Evolutionary conservation across 2,113 vertebrate species (phyloP).

Genomic region (Austrofundulus limnaeus): DNA sequence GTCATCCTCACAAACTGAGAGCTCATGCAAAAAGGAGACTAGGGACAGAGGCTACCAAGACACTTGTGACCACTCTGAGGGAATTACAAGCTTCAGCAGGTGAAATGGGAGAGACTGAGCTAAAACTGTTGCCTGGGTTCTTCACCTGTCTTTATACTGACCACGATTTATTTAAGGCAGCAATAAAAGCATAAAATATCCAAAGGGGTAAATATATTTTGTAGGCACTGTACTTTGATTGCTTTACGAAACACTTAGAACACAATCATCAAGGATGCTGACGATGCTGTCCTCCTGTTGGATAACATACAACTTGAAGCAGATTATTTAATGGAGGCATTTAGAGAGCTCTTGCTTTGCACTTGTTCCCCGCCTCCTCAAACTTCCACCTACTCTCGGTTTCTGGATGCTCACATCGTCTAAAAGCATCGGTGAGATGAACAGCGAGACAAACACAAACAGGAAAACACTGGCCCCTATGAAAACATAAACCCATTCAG

Average conservation of each 20-base stretch:
- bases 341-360: slow-evolving; percentile 13
- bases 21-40: no score
- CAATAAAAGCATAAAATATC: no score
- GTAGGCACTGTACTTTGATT: slow-evolving; percentile 30
- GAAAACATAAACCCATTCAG: slow-evolving; percentile 23
- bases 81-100: no score
- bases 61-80: no score
- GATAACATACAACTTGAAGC: slow-evolving; percentile 15
- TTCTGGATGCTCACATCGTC: slow-evolving; percentile 6
- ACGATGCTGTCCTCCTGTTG: slow-evolving; percentile 14
- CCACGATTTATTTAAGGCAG: no score
- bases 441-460: slow-evolving; percentile 19
- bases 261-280: slow-evolving; percentile 13
- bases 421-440: not conserved
- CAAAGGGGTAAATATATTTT: no score
- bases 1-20: no score
- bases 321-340: slow-evolving; percentile 28
- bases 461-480: slow-evolving; percentile 3
- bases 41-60: no score
- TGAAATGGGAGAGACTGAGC: no score
- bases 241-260: slow-evolving; percentile 2
- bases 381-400: slow-evolving; percentile 21
- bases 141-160: no score
- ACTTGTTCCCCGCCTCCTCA: slow-evolving; percentile 17
- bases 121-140: no score